Percentiles rank a stretch among this genome's conserved stretches.
Conservation (phyloP, 2,888 invertebrate species). For the Cephus runcator region DNA sequence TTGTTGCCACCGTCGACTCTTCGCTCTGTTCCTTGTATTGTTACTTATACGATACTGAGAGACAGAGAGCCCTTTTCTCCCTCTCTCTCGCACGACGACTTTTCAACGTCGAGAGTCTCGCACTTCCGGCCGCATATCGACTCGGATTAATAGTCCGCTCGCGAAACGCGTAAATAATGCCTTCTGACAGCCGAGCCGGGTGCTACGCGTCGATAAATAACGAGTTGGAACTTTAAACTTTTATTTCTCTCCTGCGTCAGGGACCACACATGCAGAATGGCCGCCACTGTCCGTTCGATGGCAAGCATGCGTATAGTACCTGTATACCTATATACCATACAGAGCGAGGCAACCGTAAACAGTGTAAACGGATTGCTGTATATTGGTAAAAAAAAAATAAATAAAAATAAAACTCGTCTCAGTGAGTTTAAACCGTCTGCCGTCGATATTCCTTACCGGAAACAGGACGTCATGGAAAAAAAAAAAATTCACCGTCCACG, state of each 20-base stretch:
- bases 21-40: neutral
- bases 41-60: neutral
- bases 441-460: constrained; percentile 53
- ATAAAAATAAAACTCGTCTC: constrained; percentile 54
- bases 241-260: constrained; percentile 22
- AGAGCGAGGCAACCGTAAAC: neutral
- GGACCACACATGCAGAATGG: neutral
- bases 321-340: neutral
- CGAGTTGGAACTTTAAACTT: constrained; percentile 50
- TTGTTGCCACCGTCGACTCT: neutral
- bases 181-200: constrained; percentile 46
- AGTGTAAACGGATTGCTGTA: constrained; percentile 13
- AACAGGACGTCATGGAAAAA: constrained; percentile 37
- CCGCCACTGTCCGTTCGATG: neutral
- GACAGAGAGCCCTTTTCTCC: neutral
- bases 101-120: neutral
- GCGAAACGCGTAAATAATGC: constrained; percentile 52
- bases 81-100: no score
- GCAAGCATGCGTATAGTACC: neutral
- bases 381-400: constrained; percentile 19
- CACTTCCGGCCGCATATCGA: neutral
- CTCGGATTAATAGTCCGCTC: constrained; percentile 32
- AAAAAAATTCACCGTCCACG: constrained; percentile 5
- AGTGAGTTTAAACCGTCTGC: constrained; percentile 33
- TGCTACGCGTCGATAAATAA: constrained; percentile 47